These are phyloP conservation scores for Elanoides forficatus DNA, from an alignment of 2,113 vertebrate genomes.

Conservation along the genomic window DNA sequence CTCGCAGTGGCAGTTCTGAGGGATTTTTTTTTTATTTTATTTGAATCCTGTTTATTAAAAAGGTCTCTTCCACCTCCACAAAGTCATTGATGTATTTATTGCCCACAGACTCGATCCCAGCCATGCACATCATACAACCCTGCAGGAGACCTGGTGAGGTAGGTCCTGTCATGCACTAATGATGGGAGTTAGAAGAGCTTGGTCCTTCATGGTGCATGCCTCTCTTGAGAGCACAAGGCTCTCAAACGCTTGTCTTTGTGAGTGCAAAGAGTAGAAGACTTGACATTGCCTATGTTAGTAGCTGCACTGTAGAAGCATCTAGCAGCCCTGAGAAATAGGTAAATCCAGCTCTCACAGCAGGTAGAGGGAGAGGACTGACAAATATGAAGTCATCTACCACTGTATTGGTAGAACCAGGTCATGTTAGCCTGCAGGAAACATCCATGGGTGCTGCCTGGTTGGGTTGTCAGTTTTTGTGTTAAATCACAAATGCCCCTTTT, in stretches of 20 bases:
- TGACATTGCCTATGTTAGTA: background rate
- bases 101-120: background rate
- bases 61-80: constrained; percentile 71
- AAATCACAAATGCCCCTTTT: background rate
- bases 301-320: background rate
- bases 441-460: background rate
- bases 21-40: constrained; percentile 58
- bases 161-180: background rate
- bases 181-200: background rate
- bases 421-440: background rate
- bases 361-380: background rate
- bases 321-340: background rate
- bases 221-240: background rate
- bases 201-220: background rate
- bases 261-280: background rate
- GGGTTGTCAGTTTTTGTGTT: background rate
- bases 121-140: background rate
- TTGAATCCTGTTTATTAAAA: constrained; percentile 72
- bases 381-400: background rate
- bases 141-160: background rate
- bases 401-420: background rate
- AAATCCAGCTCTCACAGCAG: background rate
- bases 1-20: constrained; percentile 67
- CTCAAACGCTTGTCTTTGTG: background rate
- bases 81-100: constrained; percentile 64